Conservation (phyloP, 1,140 invertebrate species). For the Leptinotarsa undecemlineata region DNA sequence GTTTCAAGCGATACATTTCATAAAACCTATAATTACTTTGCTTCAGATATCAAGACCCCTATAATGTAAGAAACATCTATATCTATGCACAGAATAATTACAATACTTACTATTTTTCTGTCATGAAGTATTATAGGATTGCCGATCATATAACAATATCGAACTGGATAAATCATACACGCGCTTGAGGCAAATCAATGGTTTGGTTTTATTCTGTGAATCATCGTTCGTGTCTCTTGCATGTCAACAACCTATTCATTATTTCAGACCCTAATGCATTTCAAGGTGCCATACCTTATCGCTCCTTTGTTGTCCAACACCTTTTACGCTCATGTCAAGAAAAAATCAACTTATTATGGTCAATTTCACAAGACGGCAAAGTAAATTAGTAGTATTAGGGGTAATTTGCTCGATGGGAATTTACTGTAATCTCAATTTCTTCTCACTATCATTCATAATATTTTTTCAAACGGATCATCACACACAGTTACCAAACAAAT, state of each 20-base stretch:
- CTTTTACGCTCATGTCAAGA: neutral
- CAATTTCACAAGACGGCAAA: neutral
- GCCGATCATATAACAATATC: neutral
- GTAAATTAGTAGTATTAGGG: neutral
- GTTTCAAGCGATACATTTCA: neutral
- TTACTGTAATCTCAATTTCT: neutral
- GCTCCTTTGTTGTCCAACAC: neutral
- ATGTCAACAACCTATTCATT: too few species aligned
- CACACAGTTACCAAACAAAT: too few species aligned
- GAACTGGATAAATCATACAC: too few species aligned
- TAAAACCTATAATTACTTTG: neutral
- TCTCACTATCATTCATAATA: neutral
- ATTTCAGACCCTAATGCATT: too few species aligned
- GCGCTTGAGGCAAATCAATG: too few species aligned
- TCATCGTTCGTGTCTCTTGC: too few species aligned
- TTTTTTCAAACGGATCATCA: neutral
- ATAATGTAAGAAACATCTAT: conserved; percentile 1
- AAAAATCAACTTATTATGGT: neutral
- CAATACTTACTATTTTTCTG: neutral
- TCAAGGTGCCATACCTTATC: too few species aligned
- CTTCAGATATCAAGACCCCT: neutral
- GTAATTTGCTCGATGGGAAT: neutral
- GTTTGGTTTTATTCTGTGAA: too few species aligned
- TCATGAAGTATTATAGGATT: neutral
- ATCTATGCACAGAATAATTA: neutral